These are phyloP conservation scores for Prunella fulvescens DNA, from an alignment of 2,113 vertebrate genomes.

Conservation along the genomic window DNA sequence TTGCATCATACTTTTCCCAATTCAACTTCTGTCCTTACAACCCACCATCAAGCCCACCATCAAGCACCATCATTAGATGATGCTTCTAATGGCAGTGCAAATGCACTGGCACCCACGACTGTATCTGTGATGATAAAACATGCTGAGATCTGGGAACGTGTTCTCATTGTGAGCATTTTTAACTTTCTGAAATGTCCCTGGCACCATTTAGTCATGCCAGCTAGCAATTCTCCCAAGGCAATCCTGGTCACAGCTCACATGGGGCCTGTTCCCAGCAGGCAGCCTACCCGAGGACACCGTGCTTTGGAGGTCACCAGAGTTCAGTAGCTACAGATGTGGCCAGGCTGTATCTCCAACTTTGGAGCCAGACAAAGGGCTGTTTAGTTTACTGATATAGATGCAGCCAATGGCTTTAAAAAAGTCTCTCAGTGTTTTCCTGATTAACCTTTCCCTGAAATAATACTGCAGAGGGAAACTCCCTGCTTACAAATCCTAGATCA, in stretches of 20 bases:
- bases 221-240: neutral
- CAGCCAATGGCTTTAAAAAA: neutral
- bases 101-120: neutral
- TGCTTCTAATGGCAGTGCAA: neutral
- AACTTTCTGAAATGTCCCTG: neutral
- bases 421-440: neutral
- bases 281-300: neutral
- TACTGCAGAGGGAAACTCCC: neutral
- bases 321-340: neutral
- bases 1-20: neutral
- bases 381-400: neutral
- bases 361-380: neutral
- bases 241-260: neutral
- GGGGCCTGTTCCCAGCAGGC: neutral
- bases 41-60: neutral
- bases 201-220: neutral
- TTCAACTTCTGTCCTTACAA: neutral
- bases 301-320: neutral
- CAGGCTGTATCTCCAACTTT: neutral
- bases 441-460: neutral
- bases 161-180: neutral
- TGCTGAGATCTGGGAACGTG: rapidly evolving
- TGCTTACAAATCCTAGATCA: neutral
- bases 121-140: neutral
- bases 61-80: neutral